Evolutionary conservation across 2,888 invertebrate genomes (phyloP).

Genomic region (Nephrocerus scutellatus): DNA sequence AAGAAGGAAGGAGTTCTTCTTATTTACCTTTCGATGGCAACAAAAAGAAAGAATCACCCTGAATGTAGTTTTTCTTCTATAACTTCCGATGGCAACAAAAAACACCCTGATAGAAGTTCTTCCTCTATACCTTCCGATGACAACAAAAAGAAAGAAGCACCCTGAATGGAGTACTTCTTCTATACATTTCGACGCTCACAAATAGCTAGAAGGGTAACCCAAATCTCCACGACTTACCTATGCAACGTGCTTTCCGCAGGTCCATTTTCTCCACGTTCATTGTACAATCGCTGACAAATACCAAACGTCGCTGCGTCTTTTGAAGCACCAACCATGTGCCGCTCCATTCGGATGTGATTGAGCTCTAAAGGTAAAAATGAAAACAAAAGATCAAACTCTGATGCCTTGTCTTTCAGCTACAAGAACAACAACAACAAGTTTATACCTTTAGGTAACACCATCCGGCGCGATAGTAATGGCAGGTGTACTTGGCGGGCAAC

Average conservation of each 20-base stretch:
- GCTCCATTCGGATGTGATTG: conserved; percentile 53
- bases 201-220: background rate
- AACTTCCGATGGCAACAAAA: too few species aligned
- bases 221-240: conserved; percentile 51
- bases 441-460: conserved; percentile 72
- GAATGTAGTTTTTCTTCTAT: too few species aligned
- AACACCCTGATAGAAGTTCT: too few species aligned
- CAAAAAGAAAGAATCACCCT: too few species aligned
- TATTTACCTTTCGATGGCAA: too few species aligned
- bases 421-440: background rate
- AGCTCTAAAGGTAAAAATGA: conserved; percentile 29
- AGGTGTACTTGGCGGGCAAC: conserved; percentile 61
- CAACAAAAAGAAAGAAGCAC: too few species aligned
- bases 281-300: conserved; percentile 42
- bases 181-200: background rate
- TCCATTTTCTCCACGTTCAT: conserved; percentile 59
- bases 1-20: too few species aligned
- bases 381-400: conserved; percentile 10
- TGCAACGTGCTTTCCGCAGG: conserved; percentile 71
- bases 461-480: conserved; percentile 68
- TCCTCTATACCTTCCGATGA: too few species aligned
- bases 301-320: conserved; percentile 55
- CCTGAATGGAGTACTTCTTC: background rate
- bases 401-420: background rate
- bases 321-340: conserved; percentile 75